Evolutionary conservation across 2,888 invertebrate species (phyloP), one percentile per base, ranked within the genome.

Genomic region (Eilema caniola): DNA sequence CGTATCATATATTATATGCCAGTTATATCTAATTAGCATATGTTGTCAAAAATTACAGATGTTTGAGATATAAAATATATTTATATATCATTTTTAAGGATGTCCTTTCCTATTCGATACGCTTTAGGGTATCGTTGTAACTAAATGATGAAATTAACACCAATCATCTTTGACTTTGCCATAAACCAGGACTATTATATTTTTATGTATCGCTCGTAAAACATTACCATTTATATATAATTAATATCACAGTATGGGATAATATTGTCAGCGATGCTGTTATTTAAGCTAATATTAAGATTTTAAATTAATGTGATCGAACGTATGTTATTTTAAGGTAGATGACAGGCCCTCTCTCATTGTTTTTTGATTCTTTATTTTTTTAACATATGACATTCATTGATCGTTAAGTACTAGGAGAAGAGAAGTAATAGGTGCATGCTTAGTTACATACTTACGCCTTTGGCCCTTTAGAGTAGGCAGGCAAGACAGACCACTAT

Each of bases 11-110:
- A 71, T 80, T 77, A 75, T 70, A 41, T 69, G 66, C 69, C 67
- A 28, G 68, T 72, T 57, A 73, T 66, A 57, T 70, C 73, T 71
- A 78, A 80, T 82, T 82, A 76, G 83, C 73, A 78, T 72, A 60
- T 31, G 67, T 74, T 78, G 83, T 75, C 78, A 80, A 78, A 80
- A 71, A 61, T 24, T 37, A 65, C 65, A 65, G 23, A 31, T 66
- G 57, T 66, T 56, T 16, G 37, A 37, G 2, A 5, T 24, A 57
- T 37, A 24, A 59, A 37, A 59, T 66, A 56, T 65, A 28, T 65
- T 56, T 56, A 65, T 56, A 65, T 56, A 23, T 33, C 56, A 33
- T 60, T 64, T 69, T 64, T 53, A 69, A 69, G 65, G 69, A 70
- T 56, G 41, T 62, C 62, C 65, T 31, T 25, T 60, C 56, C 61